Evolutionary conservation across 2,888 invertebrate species (phyloP).

Genomic region (Drosophila barbarae): DNA sequence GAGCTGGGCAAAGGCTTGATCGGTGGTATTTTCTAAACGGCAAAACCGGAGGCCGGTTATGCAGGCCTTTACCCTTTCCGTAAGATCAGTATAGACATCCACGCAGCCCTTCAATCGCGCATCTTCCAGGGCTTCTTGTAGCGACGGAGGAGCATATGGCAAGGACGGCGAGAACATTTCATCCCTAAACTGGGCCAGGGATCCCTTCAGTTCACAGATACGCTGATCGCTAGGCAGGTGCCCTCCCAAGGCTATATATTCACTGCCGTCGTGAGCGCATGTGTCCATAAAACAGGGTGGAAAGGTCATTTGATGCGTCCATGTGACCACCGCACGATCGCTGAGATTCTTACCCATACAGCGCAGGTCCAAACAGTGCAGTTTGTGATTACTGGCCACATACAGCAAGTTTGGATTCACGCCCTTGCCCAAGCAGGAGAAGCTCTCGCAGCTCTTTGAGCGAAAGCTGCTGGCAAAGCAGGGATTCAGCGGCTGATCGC

Average conservation of each 20-base stretch:
- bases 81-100: constrained; percentile 62
- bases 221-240: constrained; percentile 66
- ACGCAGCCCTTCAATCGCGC: constrained; percentile 60
- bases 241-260: constrained; percentile 73
- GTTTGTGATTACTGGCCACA: constrained; percentile 75
- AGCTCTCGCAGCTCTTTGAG: constrained; percentile 62
- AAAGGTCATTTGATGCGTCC: constrained; percentile 76
- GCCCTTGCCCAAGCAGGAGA: constrained; percentile 68
- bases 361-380: constrained; percentile 75
- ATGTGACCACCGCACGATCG: constrained; percentile 62
- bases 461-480: constrained; percentile 57
- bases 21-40: constrained; percentile 29
- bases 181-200: constrained; percentile 18
- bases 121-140: constrained; percentile 60
- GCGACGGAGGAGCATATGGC: constrained; percentile 69
- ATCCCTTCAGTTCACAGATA: constrained; percentile 65
- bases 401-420: constrained; percentile 72
- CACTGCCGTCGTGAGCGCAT: constrained; percentile 51
- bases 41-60: constrained; percentile 71
- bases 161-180: constrained; percentile 57
- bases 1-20: constrained; percentile 54
- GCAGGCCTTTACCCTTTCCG: constrained; percentile 66
- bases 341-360: constrained; percentile 57
- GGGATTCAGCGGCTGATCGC: constrained; percentile 46
- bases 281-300: constrained; percentile 72